Conservation (phyloP, 2,888 invertebrate genomes). For the Meteorus cinctellus region DNA sequence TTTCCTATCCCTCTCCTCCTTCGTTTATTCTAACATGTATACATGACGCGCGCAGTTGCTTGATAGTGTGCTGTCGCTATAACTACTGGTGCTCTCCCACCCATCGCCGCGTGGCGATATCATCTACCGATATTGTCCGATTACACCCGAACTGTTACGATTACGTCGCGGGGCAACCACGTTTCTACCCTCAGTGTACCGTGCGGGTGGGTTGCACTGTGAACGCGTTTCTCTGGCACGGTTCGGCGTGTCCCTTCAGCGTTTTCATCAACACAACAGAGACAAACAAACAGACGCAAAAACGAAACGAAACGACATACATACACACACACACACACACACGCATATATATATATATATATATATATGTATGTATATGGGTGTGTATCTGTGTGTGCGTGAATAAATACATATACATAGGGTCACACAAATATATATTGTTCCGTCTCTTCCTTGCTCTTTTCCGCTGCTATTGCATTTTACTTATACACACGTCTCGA, state of each 20-base stretch:
- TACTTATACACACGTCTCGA: no score
- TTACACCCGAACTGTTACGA: conserved; percentile 55
- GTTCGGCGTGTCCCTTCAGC: conserved; percentile 47
- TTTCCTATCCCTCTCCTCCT: background rate
- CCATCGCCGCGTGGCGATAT: background rate
- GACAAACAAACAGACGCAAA: conserved; percentile 26
- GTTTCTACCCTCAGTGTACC: conserved; percentile 66
- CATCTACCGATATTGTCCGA: conserved; percentile 48
- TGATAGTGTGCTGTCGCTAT: background rate
- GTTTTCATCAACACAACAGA: conserved; percentile 47
- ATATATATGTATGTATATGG: no score
- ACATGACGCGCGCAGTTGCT: conserved; percentile 9
- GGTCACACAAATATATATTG: no score
- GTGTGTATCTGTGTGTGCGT: no score
- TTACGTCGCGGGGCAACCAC: conserved; percentile 66
- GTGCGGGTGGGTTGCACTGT: conserved; percentile 64
- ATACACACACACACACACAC: background rate
- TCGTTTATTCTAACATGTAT: background rate
- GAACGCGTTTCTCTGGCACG: conserved; percentile 57
- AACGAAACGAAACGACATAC: background rate
- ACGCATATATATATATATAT: background rate
- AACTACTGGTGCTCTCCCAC: background rate
- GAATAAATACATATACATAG: no score
- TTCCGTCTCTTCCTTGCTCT: no score
- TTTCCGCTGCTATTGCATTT: no score